Evolutionary conservation across 1,140 invertebrate genomes (phyloP).

Genomic region (Pseudoatta argentina): DNA sequence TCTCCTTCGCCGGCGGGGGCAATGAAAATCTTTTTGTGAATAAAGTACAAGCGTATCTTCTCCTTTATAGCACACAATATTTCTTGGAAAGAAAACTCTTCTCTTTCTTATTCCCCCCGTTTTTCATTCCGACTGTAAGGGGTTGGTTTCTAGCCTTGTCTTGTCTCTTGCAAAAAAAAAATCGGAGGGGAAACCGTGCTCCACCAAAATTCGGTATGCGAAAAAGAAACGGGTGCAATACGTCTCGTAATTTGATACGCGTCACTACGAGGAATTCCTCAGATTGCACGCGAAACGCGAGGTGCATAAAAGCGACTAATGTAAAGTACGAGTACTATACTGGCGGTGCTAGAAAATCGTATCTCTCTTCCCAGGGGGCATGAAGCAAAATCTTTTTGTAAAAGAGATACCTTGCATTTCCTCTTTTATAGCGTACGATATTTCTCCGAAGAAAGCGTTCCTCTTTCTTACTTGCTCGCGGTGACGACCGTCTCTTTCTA

Average conservation of each 20-base stretch:
- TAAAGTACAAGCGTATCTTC: slow-evolving; percentile 59
- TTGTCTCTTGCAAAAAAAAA: slow-evolving; percentile 32
- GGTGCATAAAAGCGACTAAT: slow-evolving; percentile 62
- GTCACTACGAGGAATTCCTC: slow-evolving; percentile 54
- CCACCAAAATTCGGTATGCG: slow-evolving; percentile 57
- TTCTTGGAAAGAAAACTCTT: slow-evolving; percentile 57
- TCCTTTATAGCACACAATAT: slow-evolving; percentile 57
- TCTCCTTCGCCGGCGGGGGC: slow-evolving; percentile 56
- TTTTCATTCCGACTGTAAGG: slow-evolving; percentile 37
- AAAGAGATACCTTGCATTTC: slow-evolving; percentile 63
- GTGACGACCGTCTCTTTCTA: slow-evolving; percentile 40
- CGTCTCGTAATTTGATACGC: slow-evolving; percentile 60
- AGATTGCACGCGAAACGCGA: slow-evolving; percentile 52
- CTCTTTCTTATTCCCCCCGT: slow-evolving; percentile 50
- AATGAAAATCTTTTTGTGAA: slow-evolving; percentile 65
- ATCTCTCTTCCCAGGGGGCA: slow-evolving; percentile 60
- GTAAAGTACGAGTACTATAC: slow-evolving; percentile 57
- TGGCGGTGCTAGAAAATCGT: slow-evolving; percentile 59
- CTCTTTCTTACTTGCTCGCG: slow-evolving; percentile 46
- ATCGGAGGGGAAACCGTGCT: not conserved
- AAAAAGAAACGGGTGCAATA: slow-evolving; percentile 42
- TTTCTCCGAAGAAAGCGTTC: slow-evolving; percentile 52
- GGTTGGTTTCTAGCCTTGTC: slow-evolving; percentile 33
- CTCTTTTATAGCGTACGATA: slow-evolving; percentile 61
- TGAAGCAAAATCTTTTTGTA: slow-evolving; percentile 64